phyloP scores from a whole-genome alignment of 2,888 invertebrate genomes.

The Mythimna lalbum region DNA sequence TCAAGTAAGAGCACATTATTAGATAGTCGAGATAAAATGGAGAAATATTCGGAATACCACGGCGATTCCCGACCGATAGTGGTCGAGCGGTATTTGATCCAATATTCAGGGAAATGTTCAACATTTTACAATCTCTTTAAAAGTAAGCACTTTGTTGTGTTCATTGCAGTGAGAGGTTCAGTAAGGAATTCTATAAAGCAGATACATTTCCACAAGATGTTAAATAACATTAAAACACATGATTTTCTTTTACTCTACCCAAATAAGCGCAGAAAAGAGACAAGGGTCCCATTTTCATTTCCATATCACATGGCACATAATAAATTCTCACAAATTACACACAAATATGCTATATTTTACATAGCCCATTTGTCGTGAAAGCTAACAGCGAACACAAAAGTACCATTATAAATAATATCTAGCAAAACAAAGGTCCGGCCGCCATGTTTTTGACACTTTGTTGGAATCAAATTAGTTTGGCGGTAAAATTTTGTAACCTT shows the following conservation, averaged over 20 bases:
- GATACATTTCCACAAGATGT: background rate
- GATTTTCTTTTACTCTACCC: background rate
- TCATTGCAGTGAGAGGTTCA: constrained; percentile 18
- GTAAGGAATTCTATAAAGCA: background rate
- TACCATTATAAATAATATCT: constrained; percentile 75
- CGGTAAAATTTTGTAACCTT: constrained; percentile 62
- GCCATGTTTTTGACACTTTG: constrained; percentile 75
- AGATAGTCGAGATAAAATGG: constrained; percentile 49
- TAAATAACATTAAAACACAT: constrained; percentile 12
- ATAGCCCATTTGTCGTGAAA: constrained; percentile 53
- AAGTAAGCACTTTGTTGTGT: constrained; percentile 14
- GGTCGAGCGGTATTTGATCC: constrained; percentile 52
- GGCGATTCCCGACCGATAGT: constrained; percentile 37
- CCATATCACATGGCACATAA: constrained; percentile 26
- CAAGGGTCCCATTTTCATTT: constrained; percentile 21
- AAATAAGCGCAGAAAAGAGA: constrained; percentile 10
- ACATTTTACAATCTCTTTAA: constrained; percentile 34
- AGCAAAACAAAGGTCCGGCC: constrained; percentile 70
- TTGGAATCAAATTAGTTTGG: constrained; percentile 73
- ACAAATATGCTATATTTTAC: constrained; percentile 49
- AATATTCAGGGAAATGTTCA: constrained; percentile 51
- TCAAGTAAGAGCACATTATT: constrained; percentile 42
- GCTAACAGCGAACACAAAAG: constrained; percentile 63
- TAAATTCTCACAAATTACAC: constrained; percentile 37
- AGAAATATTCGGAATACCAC: constrained; percentile 54